A percentile compares a stretch with the other conserved stretches of the same genome.
Conservation (phyloP, 2,113 vertebrate genomes). For the Hiodon tergisus region DNA sequence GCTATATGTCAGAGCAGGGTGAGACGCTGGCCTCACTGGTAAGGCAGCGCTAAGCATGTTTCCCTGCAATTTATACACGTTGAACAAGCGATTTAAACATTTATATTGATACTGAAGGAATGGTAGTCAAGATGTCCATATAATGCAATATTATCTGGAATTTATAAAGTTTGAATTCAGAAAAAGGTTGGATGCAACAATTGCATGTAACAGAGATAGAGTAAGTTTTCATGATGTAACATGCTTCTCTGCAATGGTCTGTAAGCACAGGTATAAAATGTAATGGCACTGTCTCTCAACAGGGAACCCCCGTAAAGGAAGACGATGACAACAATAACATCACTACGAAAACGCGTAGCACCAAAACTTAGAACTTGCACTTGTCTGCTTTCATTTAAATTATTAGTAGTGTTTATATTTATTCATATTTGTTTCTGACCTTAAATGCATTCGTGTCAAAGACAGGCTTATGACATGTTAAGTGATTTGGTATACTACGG, state of each 20-base stretch:
- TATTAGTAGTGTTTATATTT: background rate
- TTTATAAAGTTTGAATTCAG: background rate
- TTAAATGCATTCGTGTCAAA: no score
- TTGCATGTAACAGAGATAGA: background rate
- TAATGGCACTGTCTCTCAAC: background rate
- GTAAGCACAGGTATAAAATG: background rate
- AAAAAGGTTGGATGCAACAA: background rate
- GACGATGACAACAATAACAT: background rate
- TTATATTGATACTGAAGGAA: no score
- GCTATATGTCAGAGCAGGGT: background rate
- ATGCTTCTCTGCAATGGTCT: no score
- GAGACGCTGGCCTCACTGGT: conserved; percentile 9
- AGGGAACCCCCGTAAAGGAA: background rate
- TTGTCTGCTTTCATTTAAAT: no score
- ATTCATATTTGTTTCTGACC: background rate
- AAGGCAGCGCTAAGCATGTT: background rate
- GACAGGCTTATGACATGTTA: no score
- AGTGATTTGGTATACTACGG: no score
- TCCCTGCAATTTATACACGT: background rate
- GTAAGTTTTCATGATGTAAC: no score
- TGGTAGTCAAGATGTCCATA: background rate
- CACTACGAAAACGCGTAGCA: background rate
- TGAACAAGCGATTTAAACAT: no score
- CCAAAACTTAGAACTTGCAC: background rate
- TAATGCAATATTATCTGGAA: background rate